Base-by-base conservation (phyloP, 2,113 vertebrate species). In the Vireo altiloquus region DNA sequence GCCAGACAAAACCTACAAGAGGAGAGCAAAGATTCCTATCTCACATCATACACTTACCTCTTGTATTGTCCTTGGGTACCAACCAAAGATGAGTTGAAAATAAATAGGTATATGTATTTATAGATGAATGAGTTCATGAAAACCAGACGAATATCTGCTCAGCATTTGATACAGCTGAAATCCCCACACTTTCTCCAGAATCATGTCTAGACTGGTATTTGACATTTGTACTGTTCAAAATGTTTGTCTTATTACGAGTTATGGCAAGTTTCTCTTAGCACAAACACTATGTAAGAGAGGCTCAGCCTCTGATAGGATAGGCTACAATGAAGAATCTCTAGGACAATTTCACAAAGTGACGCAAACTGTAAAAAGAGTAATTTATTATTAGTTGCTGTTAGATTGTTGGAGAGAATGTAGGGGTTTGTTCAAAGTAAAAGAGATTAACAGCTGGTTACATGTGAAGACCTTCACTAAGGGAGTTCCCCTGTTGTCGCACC, bases 61-160 rank as follows among this genome's bases (percentile, higher is more conserved):
- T 78, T 40, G 1, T 61, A 15, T 30, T 54, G 15, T 39, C 33
- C 10, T 56, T 64, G 44, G 4, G 28, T 56, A 64, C 68, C 59
- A 84, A 59, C 8, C 14, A 21, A 71, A 31, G 15, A 50, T 4
- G 53, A 57, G 7, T 10, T 81, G 19, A 33, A 84, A 94, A 52
- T 6, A 68, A 68, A 40, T 4, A 66, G 1, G 3, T 40, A 18
- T 40, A 35, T 0, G 0, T 37, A 24, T 87, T 61, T 72, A 40
- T 28, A 65, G 49, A 37, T 23, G 3, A 87, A 87, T 30, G 40
- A 79, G 3, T 5, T 13, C 10, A 31, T 33, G 35, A 53, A 90
- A 88, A 46, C 2, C 2, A 52, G 37, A 56, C 4, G 10, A 80
- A 37, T 37, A 15, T 53, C 63, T 81, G 7, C 65, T 81, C 46